Percentiles rank a stretch among this genome's conserved stretches.
phyloP scores from a whole-genome alignment of 2,888 invertebrate genomes.

The Drosophila leonis region DNA sequence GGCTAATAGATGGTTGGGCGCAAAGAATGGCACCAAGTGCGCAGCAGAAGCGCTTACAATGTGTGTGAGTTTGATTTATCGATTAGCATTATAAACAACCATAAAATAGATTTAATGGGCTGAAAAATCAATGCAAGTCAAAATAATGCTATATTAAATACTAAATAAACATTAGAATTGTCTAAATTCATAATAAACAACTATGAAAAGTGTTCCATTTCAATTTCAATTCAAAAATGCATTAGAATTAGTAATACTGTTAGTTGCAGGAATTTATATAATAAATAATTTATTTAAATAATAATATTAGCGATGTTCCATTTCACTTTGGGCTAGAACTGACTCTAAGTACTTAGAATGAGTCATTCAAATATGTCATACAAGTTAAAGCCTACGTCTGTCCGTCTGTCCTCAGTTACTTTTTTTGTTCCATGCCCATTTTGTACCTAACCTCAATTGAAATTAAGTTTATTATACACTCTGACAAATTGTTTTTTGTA shows the following conservation, averaged over 20 bases:
- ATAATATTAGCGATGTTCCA: slow-evolving; percentile 1
- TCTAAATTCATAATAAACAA: background rate
- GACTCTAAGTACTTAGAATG: too few relatives aligned
- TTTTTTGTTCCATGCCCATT: background rate
- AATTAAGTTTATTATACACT: background rate
- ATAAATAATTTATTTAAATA: too few relatives aligned
- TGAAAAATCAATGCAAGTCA: background rate
- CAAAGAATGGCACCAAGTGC: slow-evolving; percentile 7
- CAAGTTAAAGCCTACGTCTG: too few relatives aligned
- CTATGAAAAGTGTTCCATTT: background rate
- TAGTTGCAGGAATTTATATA: background rate
- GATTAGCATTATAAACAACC: slow-evolving; percentile 11
- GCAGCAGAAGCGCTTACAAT: background rate
- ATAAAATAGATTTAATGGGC: background rate
- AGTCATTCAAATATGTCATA: background rate
- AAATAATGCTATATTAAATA: background rate
- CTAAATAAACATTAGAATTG: background rate
- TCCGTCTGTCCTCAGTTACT: background rate
- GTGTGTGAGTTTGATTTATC: slow-evolving; percentile 8
- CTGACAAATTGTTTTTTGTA: background rate
- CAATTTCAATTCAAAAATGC: too few relatives aligned
- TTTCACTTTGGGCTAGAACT: background rate
- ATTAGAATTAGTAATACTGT: too few relatives aligned
- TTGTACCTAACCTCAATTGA: background rate
- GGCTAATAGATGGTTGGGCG: slow-evolving; percentile 8